Evolutionary conservation across 2,113 vertebrate genomes (phyloP), one percentile per base, ranked within the genome.

Genomic region (Hassar affinis): DNA sequence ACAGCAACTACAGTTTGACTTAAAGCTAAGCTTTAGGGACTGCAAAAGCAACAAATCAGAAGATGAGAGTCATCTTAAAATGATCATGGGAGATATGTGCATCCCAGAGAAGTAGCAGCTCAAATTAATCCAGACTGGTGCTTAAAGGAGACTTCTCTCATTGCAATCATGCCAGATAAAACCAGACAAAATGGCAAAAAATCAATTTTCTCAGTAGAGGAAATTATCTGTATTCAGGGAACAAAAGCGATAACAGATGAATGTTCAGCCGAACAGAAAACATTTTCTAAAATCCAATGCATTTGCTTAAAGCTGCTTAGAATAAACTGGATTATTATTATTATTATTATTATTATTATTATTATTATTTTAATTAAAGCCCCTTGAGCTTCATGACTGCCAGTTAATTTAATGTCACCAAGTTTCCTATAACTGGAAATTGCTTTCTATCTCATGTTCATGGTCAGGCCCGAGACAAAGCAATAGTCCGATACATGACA

Each of bases 331-430:
- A 69, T 87, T 6, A 42, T 90, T n/a, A n/a, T n/a, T n/a, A n/a
- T n/a, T n/a, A n/a, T n/a, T n/a, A n/a, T n/a, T n/a, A n/a, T n/a
- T n/a, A n/a, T n/a, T n/a, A n/a, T n/a, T n/a, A n/a, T n/a, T n/a
- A n/a, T n/a, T n/a, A 79, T 86, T 56, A 14, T 47, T 81, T 91
- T 90, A 92, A 92, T 90, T 91, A 92, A 88, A 89, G 83, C 79
- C 90, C 80, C 78, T 82, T 75, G 20, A 14, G 61, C 47, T 88
- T 61, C 79, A 84, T 42, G 88, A 87, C 80, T 87, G 85, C 69
- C 88, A 88, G 86, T 79, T 25, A 9, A 68, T 86, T 84, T 86
- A 84, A 88, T 86, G 82, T 79, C 85, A 88, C 25, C 75, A 56
- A 81, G 47, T 69, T 86, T 69, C 76, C 69, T 56, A 80, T 72